Base-by-base conservation (phyloP, 2,797 vertebrate genomes). In the Podarcis siculus region DNA sequence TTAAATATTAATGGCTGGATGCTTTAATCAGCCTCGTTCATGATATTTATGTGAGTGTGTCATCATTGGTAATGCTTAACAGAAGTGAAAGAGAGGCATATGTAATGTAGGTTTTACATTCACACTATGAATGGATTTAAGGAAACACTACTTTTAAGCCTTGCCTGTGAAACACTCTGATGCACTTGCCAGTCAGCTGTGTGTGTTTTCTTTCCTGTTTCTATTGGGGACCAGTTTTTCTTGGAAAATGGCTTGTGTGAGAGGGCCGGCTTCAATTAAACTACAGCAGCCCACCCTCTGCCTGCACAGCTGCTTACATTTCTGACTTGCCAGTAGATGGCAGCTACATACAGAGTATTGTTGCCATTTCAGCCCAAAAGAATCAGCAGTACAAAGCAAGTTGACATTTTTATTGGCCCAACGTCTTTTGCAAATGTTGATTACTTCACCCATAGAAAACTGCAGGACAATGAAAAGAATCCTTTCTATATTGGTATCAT, bases 261-360 rank as follows among this genome's bases (percentile, higher is more conserved):
- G 4, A 39, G 27, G 6, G 21, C n/a, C 15, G 3, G 5, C 25
- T 35, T 75, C 9, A 35, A 49, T 84, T 23, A 49, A 72, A 49
- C 5, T 49, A 30, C n/a, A 83, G 55, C 42, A 30, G 32, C 76
- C 15, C 27, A 6, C 61, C 49, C 9, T 3, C 78, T 5, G 39
- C 35, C 35, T 13, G 35, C 25, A 30, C 42, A 32, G 4, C 49
- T 61, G 23, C 5, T 79, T 72, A 13, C 21, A 45, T 86, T 25
- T 72, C n/a, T 85, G 39, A 76, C 71, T 25, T 39, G 58, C 90
- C 92, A 89, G 89, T 58, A 94, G 90, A 91, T 88, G 95, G 84
- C 93, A 92, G 89, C 27, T 75, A 27, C 25, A 55, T 37, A 81
- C 78, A 85, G 39, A 30, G 1, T 45, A 85, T 37, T 37, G 69